Percentiles rank a stretch among this genome's conserved stretches.
phyloP scores from a whole-genome alignment of 2,888 invertebrate genomes.

The Mantis religiosa region DNA sequence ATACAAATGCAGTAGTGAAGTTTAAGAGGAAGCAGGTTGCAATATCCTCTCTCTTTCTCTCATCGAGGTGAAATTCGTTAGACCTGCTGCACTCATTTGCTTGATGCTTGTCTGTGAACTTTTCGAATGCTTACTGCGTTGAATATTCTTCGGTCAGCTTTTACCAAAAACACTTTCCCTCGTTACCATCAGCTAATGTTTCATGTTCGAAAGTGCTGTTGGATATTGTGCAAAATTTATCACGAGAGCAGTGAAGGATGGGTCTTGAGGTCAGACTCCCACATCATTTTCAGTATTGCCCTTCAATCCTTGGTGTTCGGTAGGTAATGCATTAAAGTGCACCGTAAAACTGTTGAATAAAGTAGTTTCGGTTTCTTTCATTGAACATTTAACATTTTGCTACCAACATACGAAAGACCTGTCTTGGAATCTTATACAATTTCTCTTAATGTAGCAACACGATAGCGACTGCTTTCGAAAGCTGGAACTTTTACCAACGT shows the following conservation, averaged over 20 bases:
- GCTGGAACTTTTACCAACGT: too few relatives aligned
- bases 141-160: neutral
- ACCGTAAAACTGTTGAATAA: too few relatives aligned
- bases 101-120: neutral
- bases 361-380: too few relatives aligned
- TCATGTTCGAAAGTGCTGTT: neutral
- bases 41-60: neutral
- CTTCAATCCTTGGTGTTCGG: too few relatives aligned
- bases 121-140: neutral
- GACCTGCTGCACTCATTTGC: neutral
- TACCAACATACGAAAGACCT: too few relatives aligned
- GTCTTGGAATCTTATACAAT: too few relatives aligned
- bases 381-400: too few relatives aligned
- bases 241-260: neutral
- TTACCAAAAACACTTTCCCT: neutral
- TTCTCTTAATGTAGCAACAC: too few relatives aligned
- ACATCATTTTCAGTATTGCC: too few relatives aligned
- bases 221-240: neutral
- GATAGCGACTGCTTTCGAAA: too few relatives aligned
- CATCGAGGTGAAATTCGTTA: neutral
- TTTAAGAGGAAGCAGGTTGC: neutral
- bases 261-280: neutral
- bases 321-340: too few relatives aligned
- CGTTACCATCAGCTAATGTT: neutral
- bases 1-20: neutral